Percentiles rank a stretch among this genome's conserved stretches.
These are phyloP conservation scores for Dorcus hopei DNA, from an alignment of 2,888 invertebrate species.

Conservation along the genomic window DNA sequence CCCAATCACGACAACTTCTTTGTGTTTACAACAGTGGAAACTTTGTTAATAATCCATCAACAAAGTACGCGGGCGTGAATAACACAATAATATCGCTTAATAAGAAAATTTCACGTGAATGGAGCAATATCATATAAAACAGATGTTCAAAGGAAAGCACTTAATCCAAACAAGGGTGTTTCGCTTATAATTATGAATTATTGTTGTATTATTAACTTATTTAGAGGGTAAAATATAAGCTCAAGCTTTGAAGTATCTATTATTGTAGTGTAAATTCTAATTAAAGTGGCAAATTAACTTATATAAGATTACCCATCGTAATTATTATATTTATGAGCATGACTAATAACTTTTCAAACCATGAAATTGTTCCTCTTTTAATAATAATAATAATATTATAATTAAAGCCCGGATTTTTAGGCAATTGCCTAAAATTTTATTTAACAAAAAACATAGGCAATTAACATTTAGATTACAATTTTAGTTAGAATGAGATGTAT, in stretches of 20 bases:
- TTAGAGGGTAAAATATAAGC: neutral
- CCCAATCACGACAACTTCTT: too few species aligned
- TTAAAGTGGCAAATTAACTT: conserved; percentile 15
- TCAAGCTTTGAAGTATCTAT: conserved; percentile 18
- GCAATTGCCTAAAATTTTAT: too few species aligned
- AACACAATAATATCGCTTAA: neutral
- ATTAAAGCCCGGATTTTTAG: too few species aligned
- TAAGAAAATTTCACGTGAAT: conserved; percentile 4
- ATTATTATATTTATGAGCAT: conserved; percentile 15
- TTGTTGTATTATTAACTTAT: conserved; percentile 18
- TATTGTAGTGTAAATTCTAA: conserved; percentile 19
- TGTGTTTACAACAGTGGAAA: too few species aligned
- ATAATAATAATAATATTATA: too few species aligned
- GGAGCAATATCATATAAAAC: conserved; percentile 4
- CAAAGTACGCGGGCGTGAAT: too few species aligned
- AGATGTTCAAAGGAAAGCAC: conserved; percentile 10
- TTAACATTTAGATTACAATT: too few species aligned
- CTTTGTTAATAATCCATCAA: too few species aligned
- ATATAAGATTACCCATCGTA: conserved; percentile 16
- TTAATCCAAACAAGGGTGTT: conserved; percentile 13
- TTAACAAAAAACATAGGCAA: too few species aligned
- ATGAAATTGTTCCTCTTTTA: too few species aligned
- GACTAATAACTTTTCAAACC: too few species aligned
- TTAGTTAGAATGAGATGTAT: too few species aligned
- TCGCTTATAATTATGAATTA: conserved; percentile 14